These are phyloP conservation scores for Halcyon senegalensis DNA, from an alignment of 2,113 vertebrate species.

Conservation along the genomic window DNA sequence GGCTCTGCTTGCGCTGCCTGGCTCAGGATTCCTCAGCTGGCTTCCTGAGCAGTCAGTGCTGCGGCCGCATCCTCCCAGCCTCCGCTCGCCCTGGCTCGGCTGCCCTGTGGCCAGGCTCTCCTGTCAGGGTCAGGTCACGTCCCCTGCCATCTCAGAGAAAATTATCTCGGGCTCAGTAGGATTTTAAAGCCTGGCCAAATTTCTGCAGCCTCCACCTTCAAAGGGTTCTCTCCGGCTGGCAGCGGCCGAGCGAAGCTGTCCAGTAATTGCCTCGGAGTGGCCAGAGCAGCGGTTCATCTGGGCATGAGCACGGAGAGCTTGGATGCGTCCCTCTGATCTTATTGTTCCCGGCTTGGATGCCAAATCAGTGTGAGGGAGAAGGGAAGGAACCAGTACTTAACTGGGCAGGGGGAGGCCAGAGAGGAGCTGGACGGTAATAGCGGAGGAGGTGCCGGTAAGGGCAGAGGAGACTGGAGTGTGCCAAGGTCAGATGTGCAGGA, in stretches of 20 bases:
- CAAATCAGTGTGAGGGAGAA: background rate
- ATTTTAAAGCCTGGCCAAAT: background rate
- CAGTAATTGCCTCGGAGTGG: background rate
- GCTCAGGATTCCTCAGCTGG: background rate
- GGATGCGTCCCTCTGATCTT: background rate
- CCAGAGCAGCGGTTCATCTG: background rate
- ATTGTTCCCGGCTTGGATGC: background rate
- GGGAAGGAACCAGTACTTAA: background rate
- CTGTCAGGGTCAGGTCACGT: background rate
- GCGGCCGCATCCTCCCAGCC: background rate
- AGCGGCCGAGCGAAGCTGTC: rapidly evolving
- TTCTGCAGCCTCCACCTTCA: background rate
- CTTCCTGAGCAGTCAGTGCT: background rate
- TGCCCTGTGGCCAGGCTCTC: background rate
- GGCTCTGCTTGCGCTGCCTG: background rate
- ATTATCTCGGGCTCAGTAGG: background rate
- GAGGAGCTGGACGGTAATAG: background rate
- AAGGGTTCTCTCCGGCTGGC: background rate
- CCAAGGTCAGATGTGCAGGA: background rate
- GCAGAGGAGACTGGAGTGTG: background rate
- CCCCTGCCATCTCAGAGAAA: background rate
- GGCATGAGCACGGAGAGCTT: background rate
- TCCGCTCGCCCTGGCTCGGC: background rate
- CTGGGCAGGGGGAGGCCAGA: background rate
- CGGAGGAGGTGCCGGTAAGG: background rate